Conservation (phyloP, 2,888 invertebrate genomes). For the Epinotia bilunana region DNA sequence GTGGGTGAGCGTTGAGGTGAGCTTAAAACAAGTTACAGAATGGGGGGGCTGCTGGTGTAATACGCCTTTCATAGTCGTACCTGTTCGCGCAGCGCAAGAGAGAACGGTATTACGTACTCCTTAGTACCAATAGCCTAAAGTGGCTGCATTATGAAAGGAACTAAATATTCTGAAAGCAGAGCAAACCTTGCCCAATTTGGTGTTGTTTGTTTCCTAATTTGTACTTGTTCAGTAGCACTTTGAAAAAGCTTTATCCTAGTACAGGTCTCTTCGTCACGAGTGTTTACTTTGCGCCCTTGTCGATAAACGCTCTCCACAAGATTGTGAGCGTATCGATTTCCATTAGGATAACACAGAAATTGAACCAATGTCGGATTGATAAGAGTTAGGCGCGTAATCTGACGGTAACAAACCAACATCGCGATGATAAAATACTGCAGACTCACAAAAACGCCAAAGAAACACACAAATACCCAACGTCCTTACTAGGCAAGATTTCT, state of each 20-base stretch:
- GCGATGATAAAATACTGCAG: not conserved
- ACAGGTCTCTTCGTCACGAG: slow-evolving; percentile 48
- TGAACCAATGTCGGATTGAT: slow-evolving; percentile 54
- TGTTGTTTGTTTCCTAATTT: slow-evolving; percentile 40
- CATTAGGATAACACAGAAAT: slow-evolving; percentile 69
- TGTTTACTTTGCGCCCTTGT: slow-evolving; percentile 56
- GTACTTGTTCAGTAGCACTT: slow-evolving; percentile 30
- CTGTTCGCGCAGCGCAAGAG: not conserved
- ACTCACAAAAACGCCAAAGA: not conserved
- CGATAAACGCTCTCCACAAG: slow-evolving; percentile 61
- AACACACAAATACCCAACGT: not conserved
- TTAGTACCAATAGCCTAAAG: not conserved
- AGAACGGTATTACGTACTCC: not conserved
- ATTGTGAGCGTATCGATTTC: slow-evolving; percentile 70
- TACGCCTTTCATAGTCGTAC: not conserved
- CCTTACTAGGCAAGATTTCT: not conserved
- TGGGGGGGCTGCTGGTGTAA: not conserved
- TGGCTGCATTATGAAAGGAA: slow-evolving; percentile 4
- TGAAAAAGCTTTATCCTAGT: slow-evolving; percentile 48
- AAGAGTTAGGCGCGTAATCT: slow-evolving; percentile 37
- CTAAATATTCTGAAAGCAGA: slow-evolving; percentile 1
- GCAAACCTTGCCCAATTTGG: slow-evolving; percentile 25
- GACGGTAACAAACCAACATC: slow-evolving; percentile 15
- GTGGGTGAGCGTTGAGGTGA: no score
- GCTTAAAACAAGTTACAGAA: no score